Percentiles rank a stretch among this genome's conserved stretches.
Evolutionary conservation across 2,888 invertebrate genomes (phyloP).

Genomic region (Spodoptera littoralis): DNA sequence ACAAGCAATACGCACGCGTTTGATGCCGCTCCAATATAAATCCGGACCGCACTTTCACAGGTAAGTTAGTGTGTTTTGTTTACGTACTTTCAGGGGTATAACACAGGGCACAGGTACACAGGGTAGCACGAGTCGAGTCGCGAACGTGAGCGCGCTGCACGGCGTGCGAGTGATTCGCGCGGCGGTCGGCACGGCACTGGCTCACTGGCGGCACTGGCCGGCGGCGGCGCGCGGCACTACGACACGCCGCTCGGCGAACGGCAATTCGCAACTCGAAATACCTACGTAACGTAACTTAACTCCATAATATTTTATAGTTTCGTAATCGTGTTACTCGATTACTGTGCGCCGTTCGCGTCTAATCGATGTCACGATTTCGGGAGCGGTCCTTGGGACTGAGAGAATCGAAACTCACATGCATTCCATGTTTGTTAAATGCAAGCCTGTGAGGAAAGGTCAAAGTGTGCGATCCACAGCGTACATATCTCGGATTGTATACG

Average conservation of each 20-base stretch:
- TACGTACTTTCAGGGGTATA: conserved; percentile 78
- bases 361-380: conserved; percentile 85
- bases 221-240: conserved; percentile 50
- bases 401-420: conserved; percentile 64
- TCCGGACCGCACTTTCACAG: conserved; percentile 78
- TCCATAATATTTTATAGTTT: conserved; percentile 87
- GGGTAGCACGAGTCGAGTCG: conserved; percentile 67
- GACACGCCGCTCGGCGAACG: conserved; percentile 66
- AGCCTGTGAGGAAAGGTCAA: conserved; percentile 61
- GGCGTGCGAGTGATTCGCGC: conserved; percentile 56
- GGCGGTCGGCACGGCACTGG: conserved; percentile 72
- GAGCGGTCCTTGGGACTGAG: conserved; percentile 71
- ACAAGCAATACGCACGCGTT: conserved; percentile 73
- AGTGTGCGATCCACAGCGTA: conserved; percentile 41
- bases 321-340: conserved; percentile 85
- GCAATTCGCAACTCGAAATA: conserved; percentile 80
- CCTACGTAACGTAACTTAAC: conserved; percentile 84
- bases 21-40: conserved; percentile 71
- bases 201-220: conserved; percentile 66
- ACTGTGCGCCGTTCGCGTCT: conserved; percentile 79
- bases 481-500: conserved; percentile 24
- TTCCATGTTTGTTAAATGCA: conserved; percentile 61
- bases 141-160: conserved; percentile 52
- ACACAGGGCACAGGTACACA: conserved; percentile 79
- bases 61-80: conserved; percentile 73